Conservation (phyloP, 2,113 vertebrate species). For the Neolamprologus tretocephalus region DNA sequence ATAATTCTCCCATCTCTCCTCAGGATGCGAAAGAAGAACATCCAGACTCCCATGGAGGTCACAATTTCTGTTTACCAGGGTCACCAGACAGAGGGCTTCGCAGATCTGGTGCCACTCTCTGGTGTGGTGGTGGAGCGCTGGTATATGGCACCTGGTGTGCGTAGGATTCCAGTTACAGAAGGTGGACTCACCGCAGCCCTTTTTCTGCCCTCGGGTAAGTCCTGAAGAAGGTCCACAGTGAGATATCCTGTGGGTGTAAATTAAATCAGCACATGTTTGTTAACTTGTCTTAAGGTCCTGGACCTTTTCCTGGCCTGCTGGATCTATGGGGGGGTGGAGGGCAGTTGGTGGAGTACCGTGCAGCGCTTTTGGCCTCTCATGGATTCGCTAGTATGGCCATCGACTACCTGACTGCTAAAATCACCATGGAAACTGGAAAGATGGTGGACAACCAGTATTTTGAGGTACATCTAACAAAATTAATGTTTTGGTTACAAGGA, state of each 20-base stretch:
- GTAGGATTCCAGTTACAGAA: constrained; percentile 49
- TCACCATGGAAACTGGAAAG: constrained; percentile 14
- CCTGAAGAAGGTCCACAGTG: not conserved
- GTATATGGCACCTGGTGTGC: constrained; percentile 63
- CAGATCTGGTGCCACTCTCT: constrained; percentile 22
- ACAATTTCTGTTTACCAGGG: constrained; percentile 57
- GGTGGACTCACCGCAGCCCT: constrained; percentile 47
- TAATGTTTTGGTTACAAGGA: not conserved
- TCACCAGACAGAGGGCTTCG: constrained; percentile 48
- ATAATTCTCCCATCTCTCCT: not conserved
- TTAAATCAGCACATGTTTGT: not conserved
- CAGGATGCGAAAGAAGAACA: constrained; percentile 63
- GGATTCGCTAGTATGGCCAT: constrained; percentile 64
- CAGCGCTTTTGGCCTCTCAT: constrained; percentile 66
- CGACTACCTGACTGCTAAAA: constrained; percentile 47
- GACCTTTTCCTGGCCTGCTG: constrained; percentile 70
- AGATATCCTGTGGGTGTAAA: not conserved
- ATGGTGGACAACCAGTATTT: constrained; percentile 58
- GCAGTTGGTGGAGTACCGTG: constrained; percentile 65
- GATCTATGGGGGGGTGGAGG: constrained; percentile 73
- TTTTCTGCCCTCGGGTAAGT: constrained; percentile 67
- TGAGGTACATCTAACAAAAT: constrained; percentile 44
- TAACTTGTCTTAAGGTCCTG: constrained; percentile 50
- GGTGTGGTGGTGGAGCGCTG: constrained; percentile 57
- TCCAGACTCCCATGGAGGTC: constrained; percentile 50